Percentiles rank a stretch among this genome's conserved stretches.
phyloP scores from a whole-genome alignment of 2,797 vertebrate species.

The Poliocrania exsul region DNA sequence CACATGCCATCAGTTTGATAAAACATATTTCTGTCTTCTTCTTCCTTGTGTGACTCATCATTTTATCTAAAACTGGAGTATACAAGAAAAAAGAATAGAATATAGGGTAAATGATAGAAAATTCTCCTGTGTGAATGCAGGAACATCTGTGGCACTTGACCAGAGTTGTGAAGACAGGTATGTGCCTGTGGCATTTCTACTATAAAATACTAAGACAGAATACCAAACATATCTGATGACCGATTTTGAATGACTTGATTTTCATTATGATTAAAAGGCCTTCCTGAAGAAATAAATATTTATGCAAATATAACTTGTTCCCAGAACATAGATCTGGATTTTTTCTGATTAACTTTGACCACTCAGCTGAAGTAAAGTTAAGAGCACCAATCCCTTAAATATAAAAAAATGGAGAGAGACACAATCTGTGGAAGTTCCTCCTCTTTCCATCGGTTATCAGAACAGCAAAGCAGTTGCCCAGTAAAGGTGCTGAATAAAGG shows the following conservation, averaged over 20 bases:
- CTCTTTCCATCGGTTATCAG: neutral
- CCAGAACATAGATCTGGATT: neutral
- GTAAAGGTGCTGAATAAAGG: neutral
- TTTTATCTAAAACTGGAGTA: neutral
- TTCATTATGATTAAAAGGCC: conserved; percentile 1
- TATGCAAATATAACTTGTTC: neutral
- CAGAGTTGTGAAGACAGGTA: neutral
- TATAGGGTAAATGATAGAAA: neutral
- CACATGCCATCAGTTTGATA: neutral
- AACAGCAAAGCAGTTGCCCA: neutral
- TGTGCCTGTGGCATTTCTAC: neutral
- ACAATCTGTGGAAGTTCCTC: neutral
- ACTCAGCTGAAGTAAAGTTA: neutral
- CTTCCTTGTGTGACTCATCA: neutral
- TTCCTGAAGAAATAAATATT: conserved; percentile 17
- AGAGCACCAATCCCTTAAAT: neutral
- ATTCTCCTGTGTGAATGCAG: neutral
- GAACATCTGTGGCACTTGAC: neutral
- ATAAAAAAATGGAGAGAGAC: neutral
- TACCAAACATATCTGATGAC: neutral
- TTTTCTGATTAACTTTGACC: neutral
- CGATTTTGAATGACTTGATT: neutral
- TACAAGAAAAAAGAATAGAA: neutral
- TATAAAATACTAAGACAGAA: neutral
- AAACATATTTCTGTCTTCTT: neutral